Base-by-base conservation (phyloP, 2,888 invertebrate genomes). In the Notocelia uddmanniana region DNA sequence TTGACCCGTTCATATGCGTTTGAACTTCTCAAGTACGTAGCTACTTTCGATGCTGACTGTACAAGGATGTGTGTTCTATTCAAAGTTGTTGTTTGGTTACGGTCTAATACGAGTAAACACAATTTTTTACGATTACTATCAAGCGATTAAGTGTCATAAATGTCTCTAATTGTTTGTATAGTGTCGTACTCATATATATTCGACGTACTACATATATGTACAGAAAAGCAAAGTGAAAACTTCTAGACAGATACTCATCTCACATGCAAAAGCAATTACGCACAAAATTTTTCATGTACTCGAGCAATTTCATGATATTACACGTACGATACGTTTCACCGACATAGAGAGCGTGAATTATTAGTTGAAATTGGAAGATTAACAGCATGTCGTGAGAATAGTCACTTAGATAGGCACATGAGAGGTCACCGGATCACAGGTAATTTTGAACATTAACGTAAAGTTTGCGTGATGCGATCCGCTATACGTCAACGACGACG, bases 331-430 rank as follows among this genome's bases (percentile, higher is more conserved):
- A 45, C 71, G 54, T 67, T 67, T 45, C 71, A 67, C 60, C n/a
- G 18, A 67, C 60, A 60, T 72, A 54, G 67, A 71, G 71, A 72
- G 71, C 67, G 71, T 72, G 67, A 72, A 72, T 67, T 71, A 71
- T 71, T 67, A 64, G 60, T 55, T 54, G 21, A 62, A 72, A 67
- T 72, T 67, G 67, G 67, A 55, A 67, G 55, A 72, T 72, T 72
- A 72, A 67, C 71, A 54, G 52, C 60, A 67, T 67, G 55, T 54
- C 71, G 71, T 72, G 71, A 72, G 71, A 67, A 60, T 60, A 54
- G 67, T 21, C 60, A 48, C 54, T 59, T 71, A 59, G 67, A 70
- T 71, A 41, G 54, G 55, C 5, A 5, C 2, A n/a, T 54, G 59
- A 45, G 67, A 60, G 71, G 71, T 72, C 71, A 72, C 67, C 54